Base-by-base conservation (phyloP, 2,113 vertebrate genomes). In the Apodemus speciosus region DNA sequence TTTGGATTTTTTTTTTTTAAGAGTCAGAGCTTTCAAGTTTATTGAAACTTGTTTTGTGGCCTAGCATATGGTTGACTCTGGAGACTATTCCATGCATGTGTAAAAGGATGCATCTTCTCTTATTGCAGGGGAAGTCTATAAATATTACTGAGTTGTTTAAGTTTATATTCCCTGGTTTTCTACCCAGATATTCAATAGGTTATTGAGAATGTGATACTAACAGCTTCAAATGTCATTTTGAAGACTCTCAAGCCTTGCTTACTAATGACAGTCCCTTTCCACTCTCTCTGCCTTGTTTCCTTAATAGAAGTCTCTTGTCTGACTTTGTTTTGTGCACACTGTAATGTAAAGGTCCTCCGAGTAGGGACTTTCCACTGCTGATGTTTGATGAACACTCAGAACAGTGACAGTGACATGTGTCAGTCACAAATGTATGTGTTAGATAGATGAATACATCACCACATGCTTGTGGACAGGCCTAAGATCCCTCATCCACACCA, bases 1-100 rank as follows among this genome's bases (percentile, higher is more conserved):
- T 75, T 83, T 83, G 56, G 71, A 94, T 27, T 89, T 46, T 40
- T 6, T 84, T 92, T 83, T n/a, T 76, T 43, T 56, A 56, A 84
- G 66, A 87, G 79, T 89, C 14, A 79, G 43, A 95, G 35, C 25
- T 95, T 91, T 94, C 18, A 73, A 79, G 30, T 80, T 69, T 93
- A 69, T 87, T 93, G 79, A 72, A 85, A 79, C 40, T 83, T 91
- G 30, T 87, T 85, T 95, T 86, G 38, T 77, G 62, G 40, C 38
- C 75, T 87, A 87, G 72, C 53, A 84, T 69, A 94, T 46, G 71
- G 35, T 77, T 68, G 53, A 11, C 80, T 85, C 92, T 71, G 35
- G 27, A 89, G 90, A 81, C 21, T 95, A n/a, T 83, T 89, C 25
- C 20, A 27, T 72, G 56, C 32, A 25, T 72, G 20, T 60, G 72